Base-by-base conservation (phyloP, 1,140 invertebrate species). In the Carcinoscorpius rotundicauda region DNA sequence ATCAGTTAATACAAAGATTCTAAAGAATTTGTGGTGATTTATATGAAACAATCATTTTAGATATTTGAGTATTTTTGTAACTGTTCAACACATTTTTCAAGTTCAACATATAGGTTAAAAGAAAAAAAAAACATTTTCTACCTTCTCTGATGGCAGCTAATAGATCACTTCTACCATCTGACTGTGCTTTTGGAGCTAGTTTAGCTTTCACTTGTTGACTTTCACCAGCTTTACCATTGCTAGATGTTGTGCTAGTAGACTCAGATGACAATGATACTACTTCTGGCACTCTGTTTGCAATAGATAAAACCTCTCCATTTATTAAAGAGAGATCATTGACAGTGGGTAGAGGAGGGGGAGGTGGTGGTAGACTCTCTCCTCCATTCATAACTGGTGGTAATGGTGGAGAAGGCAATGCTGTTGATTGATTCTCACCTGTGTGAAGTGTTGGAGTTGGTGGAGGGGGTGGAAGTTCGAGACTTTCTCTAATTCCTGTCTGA, bases 101-200 rank as follows among this genome's bases (percentile, higher is more conserved):
- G 29, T 29, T 29, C 29, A 29, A 29, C 29, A 29, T 29, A 29
- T 29, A 29, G 29, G 29, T 29, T 1, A 29, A 29, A 29, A 29
- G 2, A 29, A 29, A 29, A n/a, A n/a, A n/a, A n/a, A n/a, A n/a
- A n/a, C n/a, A n/a, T n/a, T 29, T 0, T 29, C 29, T 81, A 88
- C 93, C 93, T 80, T 94, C 89, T 76, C 93, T 81, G 72, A 97
- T 97, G 59, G 93, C 92, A 76, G 93, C 93, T 72, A 98, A 83
- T 62, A 97, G 80, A 79, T 94, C 93, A 72, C 89, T 92, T 67
- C 92, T 81, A 49, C 89, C 87, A 78, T 92, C 71, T 5, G 71
- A 68, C 49, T 72, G 66, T 11, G 66, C 63, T 69, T 69, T n/a
- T 69, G 66, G n/a, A 29, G 29, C 29, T 29, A 29, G 29, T 29